Evolutionary conservation across 2,113 vertebrate genomes (phyloP).

Genomic region (Callospermophilus lateralis): DNA sequence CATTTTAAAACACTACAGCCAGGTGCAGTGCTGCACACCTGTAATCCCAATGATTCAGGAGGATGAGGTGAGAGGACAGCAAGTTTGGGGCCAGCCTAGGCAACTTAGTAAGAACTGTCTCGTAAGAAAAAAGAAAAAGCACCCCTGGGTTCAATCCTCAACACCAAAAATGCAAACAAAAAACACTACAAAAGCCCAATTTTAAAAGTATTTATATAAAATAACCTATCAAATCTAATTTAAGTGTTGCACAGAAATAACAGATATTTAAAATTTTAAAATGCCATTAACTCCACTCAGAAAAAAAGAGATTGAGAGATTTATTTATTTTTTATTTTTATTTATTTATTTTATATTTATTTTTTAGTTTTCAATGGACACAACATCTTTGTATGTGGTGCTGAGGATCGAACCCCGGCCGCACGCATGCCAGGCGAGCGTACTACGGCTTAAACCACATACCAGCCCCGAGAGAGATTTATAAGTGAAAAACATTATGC

Average conservation of each 20-base stretch:
- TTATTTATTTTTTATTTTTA: too few species aligned
- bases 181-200: neutral
- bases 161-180: neutral
- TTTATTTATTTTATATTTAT: too few species aligned
- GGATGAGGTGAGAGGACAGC: neutral
- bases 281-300: neutral
- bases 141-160: neutral
- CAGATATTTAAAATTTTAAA: conserved; percentile 39
- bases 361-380: too few species aligned
- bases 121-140: neutral
- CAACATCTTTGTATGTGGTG: too few species aligned
- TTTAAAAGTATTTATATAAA: conserved; percentile 44
- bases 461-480: neutral
- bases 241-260: neutral
- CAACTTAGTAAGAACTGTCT: neutral
- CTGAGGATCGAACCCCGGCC: too few species aligned
- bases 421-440: too few species aligned
- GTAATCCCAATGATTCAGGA: neutral
- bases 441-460: too few species aligned
- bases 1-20: conserved; percentile 26
- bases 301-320: neutral
- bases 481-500: conserved; percentile 8
- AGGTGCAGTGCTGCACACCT: neutral
- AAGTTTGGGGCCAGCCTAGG: neutral
- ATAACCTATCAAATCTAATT: conserved; percentile 19